phyloP scores from a whole-genome alignment of 2,888 invertebrate species.

The Nudaria mundana region DNA sequence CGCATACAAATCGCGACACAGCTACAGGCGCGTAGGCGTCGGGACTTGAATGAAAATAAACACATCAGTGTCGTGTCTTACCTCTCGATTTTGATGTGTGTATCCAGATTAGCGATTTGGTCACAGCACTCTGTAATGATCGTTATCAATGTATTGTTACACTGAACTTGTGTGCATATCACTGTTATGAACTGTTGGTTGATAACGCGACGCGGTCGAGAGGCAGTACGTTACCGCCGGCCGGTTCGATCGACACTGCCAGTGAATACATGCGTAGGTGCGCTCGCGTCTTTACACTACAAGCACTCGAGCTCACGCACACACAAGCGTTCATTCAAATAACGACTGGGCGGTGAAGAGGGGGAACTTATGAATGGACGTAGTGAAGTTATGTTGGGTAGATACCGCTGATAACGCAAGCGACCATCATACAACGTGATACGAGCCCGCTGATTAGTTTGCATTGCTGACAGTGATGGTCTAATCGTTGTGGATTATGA shows the following conservation, averaged over 20 bases:
- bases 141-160: slow-evolving; percentile 51
- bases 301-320: slow-evolving; percentile 59
- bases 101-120: slow-evolving; percentile 75
- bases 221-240: slow-evolving; percentile 44
- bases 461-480: slow-evolving; percentile 34
- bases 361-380: slow-evolving; percentile 79
- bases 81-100: slow-evolving; percentile 75
- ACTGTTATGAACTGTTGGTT: slow-evolving; percentile 48
- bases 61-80: slow-evolving; percentile 52
- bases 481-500: slow-evolving; percentile 20
- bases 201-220: slow-evolving; percentile 42
- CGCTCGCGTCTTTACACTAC: slow-evolving; percentile 51
- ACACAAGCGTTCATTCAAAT: slow-evolving; percentile 66
- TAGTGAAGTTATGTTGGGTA: slow-evolving; percentile 65
- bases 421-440: slow-evolving; percentile 62
- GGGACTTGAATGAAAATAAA: slow-evolving; percentile 75
- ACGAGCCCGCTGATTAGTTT: slow-evolving; percentile 35
- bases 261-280: slow-evolving; percentile 44
- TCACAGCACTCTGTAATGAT: slow-evolving; percentile 57
- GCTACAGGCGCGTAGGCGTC: slow-evolving; percentile 74
- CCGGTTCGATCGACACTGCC: slow-evolving; percentile 61
- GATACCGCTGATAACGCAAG: slow-evolving; percentile 73
- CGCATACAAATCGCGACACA: slow-evolving; percentile 77
- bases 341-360: slow-evolving; percentile 37
- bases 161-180: slow-evolving; percentile 65